These are phyloP conservation scores for Hyperopisus bebe DNA, from an alignment of 2,113 vertebrate genomes.

Conservation along the genomic window DNA sequence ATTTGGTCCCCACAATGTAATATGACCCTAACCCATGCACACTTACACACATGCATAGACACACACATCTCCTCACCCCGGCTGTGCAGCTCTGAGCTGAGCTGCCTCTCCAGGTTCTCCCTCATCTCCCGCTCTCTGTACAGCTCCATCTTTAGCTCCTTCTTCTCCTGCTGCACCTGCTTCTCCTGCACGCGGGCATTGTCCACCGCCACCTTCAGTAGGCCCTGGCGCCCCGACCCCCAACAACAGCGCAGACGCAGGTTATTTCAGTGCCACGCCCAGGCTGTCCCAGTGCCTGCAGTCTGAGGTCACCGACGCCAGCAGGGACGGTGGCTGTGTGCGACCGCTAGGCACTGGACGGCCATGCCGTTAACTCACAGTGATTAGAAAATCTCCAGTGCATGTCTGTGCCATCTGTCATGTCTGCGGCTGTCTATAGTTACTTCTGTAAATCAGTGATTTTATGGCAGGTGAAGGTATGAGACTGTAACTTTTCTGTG, in stretches of 20 bases:
- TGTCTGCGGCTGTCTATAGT: background rate
- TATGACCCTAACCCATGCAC: background rate
- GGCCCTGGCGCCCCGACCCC: constrained; percentile 57
- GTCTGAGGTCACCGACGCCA: background rate
- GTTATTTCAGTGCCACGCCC: background rate
- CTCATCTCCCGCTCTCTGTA: constrained; percentile 76
- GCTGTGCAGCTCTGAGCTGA: constrained; percentile 79
- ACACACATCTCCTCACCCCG: constrained; percentile 59
- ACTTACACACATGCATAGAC: background rate
- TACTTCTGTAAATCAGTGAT: background rate
- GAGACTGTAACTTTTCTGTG: background rate
- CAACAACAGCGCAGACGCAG: background rate
- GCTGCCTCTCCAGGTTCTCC: constrained; percentile 80
- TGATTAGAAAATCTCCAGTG: background rate
- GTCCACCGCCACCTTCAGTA: constrained; percentile 85
- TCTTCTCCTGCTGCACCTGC: constrained; percentile 82
- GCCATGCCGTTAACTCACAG: background rate
- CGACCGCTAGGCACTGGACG: background rate
- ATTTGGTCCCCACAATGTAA: too few species aligned
- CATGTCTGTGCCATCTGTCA: background rate
- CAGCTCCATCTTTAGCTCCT: constrained; percentile 79
- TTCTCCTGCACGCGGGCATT: constrained; percentile 81
- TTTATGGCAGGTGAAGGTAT: background rate
- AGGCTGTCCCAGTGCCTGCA: background rate
- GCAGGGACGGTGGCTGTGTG: background rate